Conservation (phyloP, 2,797 vertebrate species). For the Scarus forsteni region DNA sequence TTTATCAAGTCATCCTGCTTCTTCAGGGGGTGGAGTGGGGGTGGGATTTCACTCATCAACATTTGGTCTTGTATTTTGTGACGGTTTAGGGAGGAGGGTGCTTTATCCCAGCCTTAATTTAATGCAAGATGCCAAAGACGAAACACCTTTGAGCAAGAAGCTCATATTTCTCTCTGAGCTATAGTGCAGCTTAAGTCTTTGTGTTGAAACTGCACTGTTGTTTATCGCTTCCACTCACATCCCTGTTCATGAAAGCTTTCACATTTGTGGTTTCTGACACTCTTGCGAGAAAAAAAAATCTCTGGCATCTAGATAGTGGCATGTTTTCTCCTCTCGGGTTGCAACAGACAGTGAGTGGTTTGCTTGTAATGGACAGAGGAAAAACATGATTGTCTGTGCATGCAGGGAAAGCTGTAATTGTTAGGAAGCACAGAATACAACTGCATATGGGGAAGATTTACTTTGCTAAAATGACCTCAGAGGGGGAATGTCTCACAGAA, state of each 20-base stretch:
- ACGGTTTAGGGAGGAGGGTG: constrained; percentile 17
- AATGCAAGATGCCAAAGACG: constrained; percentile 6
- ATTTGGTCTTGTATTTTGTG: constrained; percentile 47
- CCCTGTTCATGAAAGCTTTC: constrained; percentile 24
- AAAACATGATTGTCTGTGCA: constrained; percentile 14
- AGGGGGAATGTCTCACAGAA: neutral
- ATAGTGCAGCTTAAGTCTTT: constrained; percentile 9
- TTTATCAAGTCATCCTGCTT: constrained; percentile 51
- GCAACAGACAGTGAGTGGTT: constrained; percentile 28
- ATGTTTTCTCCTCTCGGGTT: constrained; percentile 26
- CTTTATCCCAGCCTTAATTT: constrained; percentile 15
- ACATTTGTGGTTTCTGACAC: constrained; percentile 10
- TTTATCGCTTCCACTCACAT: constrained; percentile 9
- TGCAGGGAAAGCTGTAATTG: constrained; percentile 12
- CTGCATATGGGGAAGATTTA: neutral
- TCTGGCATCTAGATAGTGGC: constrained; percentile 13
- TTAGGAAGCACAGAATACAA: neutral
- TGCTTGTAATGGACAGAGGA: constrained; percentile 28
- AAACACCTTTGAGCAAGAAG: neutral
- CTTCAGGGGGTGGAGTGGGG: constrained; percentile 47
- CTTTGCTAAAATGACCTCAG: neutral
- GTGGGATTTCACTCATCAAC: constrained; percentile 35
- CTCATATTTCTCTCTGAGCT: constrained; percentile 15
- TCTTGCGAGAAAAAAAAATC: neutral
- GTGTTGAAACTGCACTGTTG: neutral